Percentiles rank a stretch among this genome's conserved stretches.
These are phyloP conservation scores for Oreotrochilus melanogaster DNA, from an alignment of 2,113 vertebrate species.

Conservation along the genomic window DNA sequence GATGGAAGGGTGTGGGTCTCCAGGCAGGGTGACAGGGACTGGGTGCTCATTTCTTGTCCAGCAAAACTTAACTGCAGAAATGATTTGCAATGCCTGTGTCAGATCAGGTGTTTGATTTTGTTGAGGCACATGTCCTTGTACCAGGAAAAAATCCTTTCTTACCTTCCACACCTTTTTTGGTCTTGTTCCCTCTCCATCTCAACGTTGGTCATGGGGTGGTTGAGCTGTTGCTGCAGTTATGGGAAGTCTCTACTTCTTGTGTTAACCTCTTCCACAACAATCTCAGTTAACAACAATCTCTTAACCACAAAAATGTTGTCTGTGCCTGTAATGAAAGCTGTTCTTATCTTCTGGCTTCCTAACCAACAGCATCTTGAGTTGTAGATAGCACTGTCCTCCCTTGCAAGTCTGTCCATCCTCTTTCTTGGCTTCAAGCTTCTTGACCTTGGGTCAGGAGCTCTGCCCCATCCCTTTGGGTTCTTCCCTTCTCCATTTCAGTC, in stretches of 20 bases:
- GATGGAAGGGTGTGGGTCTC: neutral
- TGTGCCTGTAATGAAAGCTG: neutral
- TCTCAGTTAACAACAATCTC: too few species aligned
- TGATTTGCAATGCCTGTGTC: neutral
- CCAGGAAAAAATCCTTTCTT: neutral
- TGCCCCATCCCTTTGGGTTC: neutral
- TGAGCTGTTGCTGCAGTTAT: neutral
- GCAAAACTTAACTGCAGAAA: neutral
- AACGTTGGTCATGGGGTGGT: rapidly evolving
- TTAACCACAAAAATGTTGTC: neutral
- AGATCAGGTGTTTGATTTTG: neutral
- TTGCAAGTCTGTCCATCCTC: neutral
- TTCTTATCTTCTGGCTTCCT: neutral
- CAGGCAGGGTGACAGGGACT: neutral
- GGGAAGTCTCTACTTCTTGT: neutral
- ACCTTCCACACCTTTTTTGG: neutral
- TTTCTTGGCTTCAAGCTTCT: neutral
- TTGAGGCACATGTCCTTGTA: rapidly evolving
- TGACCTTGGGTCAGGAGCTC: neutral
- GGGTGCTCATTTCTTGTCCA: neutral
- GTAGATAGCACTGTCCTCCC: neutral
- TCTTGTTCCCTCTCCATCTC: neutral
- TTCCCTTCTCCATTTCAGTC: neutral
- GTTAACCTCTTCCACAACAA: neutral
- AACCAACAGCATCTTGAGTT: neutral